A percentile compares a stretch with the other conserved stretches of the same genome.
Evolutionary conservation across 2,888 invertebrate genomes (phyloP).

Genomic region (Drosophila helvetica): DNA sequence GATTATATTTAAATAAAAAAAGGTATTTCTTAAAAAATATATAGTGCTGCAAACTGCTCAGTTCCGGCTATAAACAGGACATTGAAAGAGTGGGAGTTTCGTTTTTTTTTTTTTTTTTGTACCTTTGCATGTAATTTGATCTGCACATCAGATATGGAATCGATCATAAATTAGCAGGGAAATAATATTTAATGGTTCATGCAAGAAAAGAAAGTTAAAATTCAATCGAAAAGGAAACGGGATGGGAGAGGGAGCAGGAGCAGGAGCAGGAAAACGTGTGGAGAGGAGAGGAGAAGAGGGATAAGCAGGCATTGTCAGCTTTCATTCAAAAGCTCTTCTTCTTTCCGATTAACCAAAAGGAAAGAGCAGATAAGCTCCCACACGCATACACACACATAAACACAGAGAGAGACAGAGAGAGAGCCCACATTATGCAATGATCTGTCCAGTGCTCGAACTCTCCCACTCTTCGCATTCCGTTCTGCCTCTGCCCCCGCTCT

Average conservation of each 20-base stretch:
- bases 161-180: slow-evolving; percentile 23
- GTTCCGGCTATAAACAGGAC: no score
- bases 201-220: slow-evolving; percentile 61
- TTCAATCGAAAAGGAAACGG: neutral
- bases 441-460: slow-evolving; percentile 33
- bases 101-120: neutral
- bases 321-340: slow-evolving; percentile 8
- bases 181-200: slow-evolving; percentile 38
- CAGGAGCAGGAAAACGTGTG: slow-evolving; percentile 1
- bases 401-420: slow-evolving; percentile 17
- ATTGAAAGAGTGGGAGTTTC: no score
- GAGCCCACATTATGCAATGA: slow-evolving; percentile 64
- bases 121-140: neutral
- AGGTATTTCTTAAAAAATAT: no score
- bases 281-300: neutral
- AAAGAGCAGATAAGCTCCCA: slow-evolving; percentile 17
- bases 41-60: no score
- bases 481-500: slow-evolving; percentile 1
- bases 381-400: neutral
- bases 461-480: neutral
- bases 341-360: neutral
- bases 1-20: no score
- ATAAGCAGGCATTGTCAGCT: neutral
- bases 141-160: slow-evolving; percentile 16
- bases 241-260: no score